Base-by-base conservation (phyloP, 2,113 vertebrate genomes). In the Centrocercus urophasianus region DNA sequence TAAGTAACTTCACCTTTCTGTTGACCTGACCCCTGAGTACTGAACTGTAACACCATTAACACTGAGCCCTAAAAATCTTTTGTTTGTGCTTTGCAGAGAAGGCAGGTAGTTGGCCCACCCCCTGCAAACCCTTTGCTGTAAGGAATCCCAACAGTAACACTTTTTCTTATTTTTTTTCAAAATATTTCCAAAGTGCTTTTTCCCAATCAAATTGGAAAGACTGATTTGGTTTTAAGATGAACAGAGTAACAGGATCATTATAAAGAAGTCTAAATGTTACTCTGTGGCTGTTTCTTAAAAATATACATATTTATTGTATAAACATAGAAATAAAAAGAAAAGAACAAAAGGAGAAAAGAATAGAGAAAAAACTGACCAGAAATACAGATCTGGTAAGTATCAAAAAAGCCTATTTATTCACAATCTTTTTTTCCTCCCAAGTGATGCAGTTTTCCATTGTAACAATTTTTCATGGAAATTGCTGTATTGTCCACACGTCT, bases 401-500 rank as follows among this genome's bases (percentile, higher is more conserved):
- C 42, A 43, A 88, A 76, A 87, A 91, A 45, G 28, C 50, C 38
- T 67, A 83, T 83, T 90, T 57, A 61, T 92, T 90, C 86, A 1
- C 30, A 38, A 22, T 67, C 5, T 48, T 65, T 64, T n/a, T 3
- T 54, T 54, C 8, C 11, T 20, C 14, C 79, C 64, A 88, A 64
- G 25, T 61, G 75, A 78, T 88, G 22, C 36, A 38, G 88, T 89
- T 81, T 76, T 52, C 47, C 32, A 20, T 18, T 52, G 17, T 59
- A 36, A 77, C 52, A 86, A 90, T 93, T 91, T 89, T 96, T 88
- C 89, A 88, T 24, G 20, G 70, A 85, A 93, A 91, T 72, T 82
- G 63, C 61, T 63, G 24, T 28, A 75, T 72, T 79, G 61, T 75
- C 79, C 83, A 74, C n/a, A 36, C 0, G 1, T 67, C 65, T 56